These are phyloP conservation scores for Gastrophryne carolinensis DNA, from an alignment of 2,797 vertebrate species.

Conservation along the genomic window DNA sequence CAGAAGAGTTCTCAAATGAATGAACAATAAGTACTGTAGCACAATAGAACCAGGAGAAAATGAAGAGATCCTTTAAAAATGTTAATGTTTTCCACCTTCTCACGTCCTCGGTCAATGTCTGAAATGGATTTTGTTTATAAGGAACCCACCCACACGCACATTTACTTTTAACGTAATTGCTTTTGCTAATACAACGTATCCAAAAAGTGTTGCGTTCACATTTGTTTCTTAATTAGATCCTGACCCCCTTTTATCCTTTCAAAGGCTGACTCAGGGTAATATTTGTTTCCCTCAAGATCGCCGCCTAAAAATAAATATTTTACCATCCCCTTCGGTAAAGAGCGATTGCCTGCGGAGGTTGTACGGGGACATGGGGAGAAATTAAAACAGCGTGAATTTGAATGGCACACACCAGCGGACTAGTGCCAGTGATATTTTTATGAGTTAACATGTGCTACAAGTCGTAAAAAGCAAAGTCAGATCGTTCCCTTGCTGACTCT, in stretches of 20 bases:
- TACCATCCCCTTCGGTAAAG: background rate
- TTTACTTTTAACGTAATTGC: conserved; percentile 10
- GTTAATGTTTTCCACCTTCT: background rate
- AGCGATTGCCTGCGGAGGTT: background rate
- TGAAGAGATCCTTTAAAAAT: background rate
- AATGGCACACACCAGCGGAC: background rate
- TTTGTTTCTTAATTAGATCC: conserved; percentile 34
- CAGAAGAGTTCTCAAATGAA: too few relatives aligned
- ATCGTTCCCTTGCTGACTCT: background rate
- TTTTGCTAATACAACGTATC: conserved; percentile 11
- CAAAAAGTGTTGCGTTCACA: conserved; percentile 21
- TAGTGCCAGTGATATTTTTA: background rate
- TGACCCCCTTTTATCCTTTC: conserved; percentile 23
- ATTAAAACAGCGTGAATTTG: conserved; percentile 18
- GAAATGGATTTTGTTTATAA: background rate
- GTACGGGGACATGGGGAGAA: conserved; percentile 20
- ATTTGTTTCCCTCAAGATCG: conserved; percentile 15
- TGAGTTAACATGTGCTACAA: background rate
- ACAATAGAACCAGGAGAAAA: too few relatives aligned
- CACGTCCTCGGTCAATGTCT: background rate
- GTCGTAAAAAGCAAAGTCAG: background rate
- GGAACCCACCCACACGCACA: conserved; percentile 5
- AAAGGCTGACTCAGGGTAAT: conserved; percentile 6
- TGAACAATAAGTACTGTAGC: too few relatives aligned
- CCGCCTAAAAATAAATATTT: conserved; percentile 23